phyloP scores from a whole-genome alignment of 2,113 vertebrate species.

The Cololabis saira region DNA sequence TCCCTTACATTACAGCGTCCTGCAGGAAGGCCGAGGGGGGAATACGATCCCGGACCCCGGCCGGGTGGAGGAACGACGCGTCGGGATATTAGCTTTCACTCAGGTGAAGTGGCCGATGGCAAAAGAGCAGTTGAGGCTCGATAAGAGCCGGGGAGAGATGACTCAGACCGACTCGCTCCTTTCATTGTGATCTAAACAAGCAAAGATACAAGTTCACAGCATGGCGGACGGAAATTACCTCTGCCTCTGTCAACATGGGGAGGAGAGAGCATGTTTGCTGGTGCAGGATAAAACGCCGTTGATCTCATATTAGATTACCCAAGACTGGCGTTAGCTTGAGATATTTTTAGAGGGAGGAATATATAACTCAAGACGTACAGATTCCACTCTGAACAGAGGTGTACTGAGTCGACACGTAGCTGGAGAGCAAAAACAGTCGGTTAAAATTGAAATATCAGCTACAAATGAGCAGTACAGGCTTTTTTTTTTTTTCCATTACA shows the following conservation, averaged over 20 bases:
- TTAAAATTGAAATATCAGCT: no score
- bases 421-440: neutral
- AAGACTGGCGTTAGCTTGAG: neutral
- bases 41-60: conserved; percentile 1
- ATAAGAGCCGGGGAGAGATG: conserved; percentile 32
- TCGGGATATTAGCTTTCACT: conserved; percentile 25
- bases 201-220: conserved; percentile 23
- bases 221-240: conserved; percentile 39
- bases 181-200: conserved; percentile 46
- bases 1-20: conserved; percentile 17
- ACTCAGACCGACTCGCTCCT: conserved; percentile 18
- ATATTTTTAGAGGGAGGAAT: neutral
- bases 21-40: neutral
- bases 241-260: conserved; percentile 19
- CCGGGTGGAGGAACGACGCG: neutral
- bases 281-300: conserved; percentile 18
- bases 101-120: conserved; percentile 25
- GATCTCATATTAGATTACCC: conserved; percentile 11
- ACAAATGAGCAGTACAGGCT: neutral
- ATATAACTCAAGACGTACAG: neutral
- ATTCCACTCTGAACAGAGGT: conserved; percentile 7
- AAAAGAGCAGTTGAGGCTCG: conserved; percentile 16
- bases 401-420: neutral
- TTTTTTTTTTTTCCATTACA: neutral
- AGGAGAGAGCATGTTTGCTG: conserved; percentile 16